Base-by-base conservation (phyloP, 2,797 vertebrate genomes). In the Clarias laeviceps region DNA sequence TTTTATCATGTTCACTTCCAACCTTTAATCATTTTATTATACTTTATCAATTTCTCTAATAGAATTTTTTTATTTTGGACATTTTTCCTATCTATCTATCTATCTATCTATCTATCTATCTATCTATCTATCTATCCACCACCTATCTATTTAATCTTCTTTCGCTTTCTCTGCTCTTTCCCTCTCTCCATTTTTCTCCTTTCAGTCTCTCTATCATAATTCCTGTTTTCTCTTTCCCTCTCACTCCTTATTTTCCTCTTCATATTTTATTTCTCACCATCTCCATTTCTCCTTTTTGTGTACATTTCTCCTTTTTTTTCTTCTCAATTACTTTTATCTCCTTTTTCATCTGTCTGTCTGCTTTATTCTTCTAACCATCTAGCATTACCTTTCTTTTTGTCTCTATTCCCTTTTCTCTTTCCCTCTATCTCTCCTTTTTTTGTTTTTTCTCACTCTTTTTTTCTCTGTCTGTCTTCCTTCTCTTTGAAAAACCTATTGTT, bases 401-500 rank as follows among this genome's bases (percentile, higher is more conserved):
- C n/a, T 29, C n/a, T 8, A 20, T 93, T 94, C 93, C 91, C 92
- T 64, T 15, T n/a, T 80, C 80, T 24, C 80, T 87, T 86, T 79
- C 83, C 65, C 70, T 78, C 69, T 14, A 15, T 72, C 65, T 64
- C 76, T 86, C 84, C 40, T 74, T 61, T 86, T 90, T 90, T 84
- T 90, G 89, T 89, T 89, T 92, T 92, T 92, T 92, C 94, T 82
- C 22, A 7, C 93, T 93, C 94, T 93, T 6, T 20, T 14, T 54
- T 18, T 32, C 27, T 29, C 18, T 22, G 22, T 59, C 54, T 27
- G 45, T 1, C 45, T 0, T 77, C 74, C 27, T 32, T 34, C 29
- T 22, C 50, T 59, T 12, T 29, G 1, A 24, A 62, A 62, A 45
- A 1, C 45, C 45, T 45, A 45, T 45, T 45, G 45, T 27, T n/a